These are phyloP conservation scores for Rhyzopertha dominica DNA, from an alignment of 1,140 invertebrate species.

Conservation along the genomic window DNA sequence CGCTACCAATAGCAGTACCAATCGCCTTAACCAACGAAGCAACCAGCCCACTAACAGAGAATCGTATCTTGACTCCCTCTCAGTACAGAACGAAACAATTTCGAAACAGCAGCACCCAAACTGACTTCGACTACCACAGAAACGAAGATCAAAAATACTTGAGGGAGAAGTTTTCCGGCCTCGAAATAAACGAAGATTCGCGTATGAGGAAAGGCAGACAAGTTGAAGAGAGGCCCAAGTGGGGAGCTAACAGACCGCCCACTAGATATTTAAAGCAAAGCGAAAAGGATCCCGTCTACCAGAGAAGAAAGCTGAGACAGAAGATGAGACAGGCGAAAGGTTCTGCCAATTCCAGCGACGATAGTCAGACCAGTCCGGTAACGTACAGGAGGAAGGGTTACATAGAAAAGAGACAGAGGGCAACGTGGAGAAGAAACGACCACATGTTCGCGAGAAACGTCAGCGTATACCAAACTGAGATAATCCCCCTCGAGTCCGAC, in stretches of 20 bases:
- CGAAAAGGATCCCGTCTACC: constrained; percentile 70
- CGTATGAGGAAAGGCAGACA: constrained; percentile 49
- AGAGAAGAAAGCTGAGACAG: constrained; percentile 58
- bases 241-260: constrained; percentile 62
- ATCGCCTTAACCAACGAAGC: constrained; percentile 19
- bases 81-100: constrained; percentile 53
- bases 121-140: constrained; percentile 47
- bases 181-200: constrained; percentile 35
- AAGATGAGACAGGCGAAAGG: constrained; percentile 48
- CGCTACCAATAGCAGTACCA: constrained; percentile 25
- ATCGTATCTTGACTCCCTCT: constrained; percentile 57
- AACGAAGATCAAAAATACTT: constrained; percentile 33
- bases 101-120: constrained; percentile 64
- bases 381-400: constrained; percentile 35
- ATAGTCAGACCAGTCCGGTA: constrained; percentile 50
- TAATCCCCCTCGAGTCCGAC: constrained; percentile 38
- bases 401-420: constrained; percentile 30
- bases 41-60: constrained; percentile 40
- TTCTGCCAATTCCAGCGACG: constrained; percentile 53
- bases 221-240: constrained; percentile 58
- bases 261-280: constrained; percentile 71
- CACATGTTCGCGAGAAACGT: constrained; percentile 33
- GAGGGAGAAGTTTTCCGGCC: constrained; percentile 37
- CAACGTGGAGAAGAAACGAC: constrained; percentile 38
- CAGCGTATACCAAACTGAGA: constrained; percentile 41